Base-by-base conservation (phyloP, 2,113 vertebrate species). In the Machaerirhynchus nigripectus region DNA sequence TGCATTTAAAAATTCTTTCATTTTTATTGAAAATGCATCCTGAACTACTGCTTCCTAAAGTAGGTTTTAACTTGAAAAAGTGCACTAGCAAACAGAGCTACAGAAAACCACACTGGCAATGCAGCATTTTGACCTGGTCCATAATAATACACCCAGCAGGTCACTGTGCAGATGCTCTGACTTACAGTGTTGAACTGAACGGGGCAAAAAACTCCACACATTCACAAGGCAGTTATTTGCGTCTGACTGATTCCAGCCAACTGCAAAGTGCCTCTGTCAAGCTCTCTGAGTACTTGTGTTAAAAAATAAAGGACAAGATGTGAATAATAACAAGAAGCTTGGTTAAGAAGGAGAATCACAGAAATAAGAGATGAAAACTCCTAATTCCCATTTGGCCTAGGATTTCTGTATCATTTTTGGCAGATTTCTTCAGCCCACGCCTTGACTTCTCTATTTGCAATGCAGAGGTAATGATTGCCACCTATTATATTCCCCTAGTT, bases 141-240 rank as follows among this genome's bases (percentile, higher is more conserved):
- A 28, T 0, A 0, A 18, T 46, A 55, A 5, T 18, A 18, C 17
- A n/a, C 18, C n/a, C 6, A 40, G 31, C 17, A 86, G 35, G 56
- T 84, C 64, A 30, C 42, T 64, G n/a, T 49, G 20, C 20, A 47
- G 52, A 61, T 57, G 10, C 37, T 89, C 52, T 82, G 77, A 89
- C 24, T 92, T 59, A 31, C 33, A 53, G 15, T 23, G 39, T 13
- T 84, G 64, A 90, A 57, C 16, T 63, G 68, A 75, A 78, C 7
- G 19, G 76, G 30, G 49, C 31, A 52, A 90, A 84, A 59, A 86
- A 47, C 4, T 3, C 3, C 47, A 22, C 39, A 61, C 2, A 1
- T 27, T 78, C 56, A 37, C 28, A 87, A 46, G 44, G 23, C 37
- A 84, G 44, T 75, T 84, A 52, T n/a, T 75, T 82, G 30, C 76